These are phyloP conservation scores for Austrofundulus limnaeus DNA, from an alignment of 2,113 vertebrate genomes.

Conservation along the genomic window DNA sequence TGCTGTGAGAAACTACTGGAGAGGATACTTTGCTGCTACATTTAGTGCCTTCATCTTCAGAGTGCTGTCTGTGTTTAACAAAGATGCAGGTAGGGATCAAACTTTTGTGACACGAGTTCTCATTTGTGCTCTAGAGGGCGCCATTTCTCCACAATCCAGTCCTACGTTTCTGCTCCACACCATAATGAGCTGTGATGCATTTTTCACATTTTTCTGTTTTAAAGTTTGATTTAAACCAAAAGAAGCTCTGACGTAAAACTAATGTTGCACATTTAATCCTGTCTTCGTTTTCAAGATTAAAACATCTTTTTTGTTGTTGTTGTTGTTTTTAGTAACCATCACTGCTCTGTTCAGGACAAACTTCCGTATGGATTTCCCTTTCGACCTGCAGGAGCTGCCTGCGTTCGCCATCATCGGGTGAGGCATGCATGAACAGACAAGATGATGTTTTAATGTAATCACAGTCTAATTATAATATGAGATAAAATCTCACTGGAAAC, in stretches of 20 bases:
- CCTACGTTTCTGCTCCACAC: not conserved
- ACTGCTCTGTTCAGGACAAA: constrained; percentile 96
- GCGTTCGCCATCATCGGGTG: constrained; percentile 95
- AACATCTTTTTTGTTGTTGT: not conserved
- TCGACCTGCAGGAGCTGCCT: constrained; percentile 93
- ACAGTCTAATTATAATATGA: not conserved
- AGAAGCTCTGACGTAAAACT: too few relatives aligned
- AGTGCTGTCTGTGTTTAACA: constrained; percentile 94
- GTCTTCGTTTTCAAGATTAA: not conserved
- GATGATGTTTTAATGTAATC: not conserved
- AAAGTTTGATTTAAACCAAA: too few relatives aligned
- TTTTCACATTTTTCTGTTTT: too few relatives aligned
- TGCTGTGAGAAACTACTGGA: constrained; percentile 97
- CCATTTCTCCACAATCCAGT: not conserved
- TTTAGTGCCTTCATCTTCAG: constrained; percentile 98
- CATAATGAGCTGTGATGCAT: not conserved
- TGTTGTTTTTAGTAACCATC: constrained; percentile 87
- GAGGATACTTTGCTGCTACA: constrained; percentile 94
- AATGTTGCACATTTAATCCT: too few relatives aligned
- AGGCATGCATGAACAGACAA: constrained; percentile 47
- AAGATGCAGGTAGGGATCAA: constrained; percentile 86
- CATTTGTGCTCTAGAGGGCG: constrained; percentile 20
- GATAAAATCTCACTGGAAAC: too few relatives aligned
- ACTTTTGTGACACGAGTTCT: not conserved
- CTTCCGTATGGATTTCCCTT: constrained; percentile 96